Evolutionary conservation across 2,797 vertebrate genomes (phyloP), one percentile per base, ranked within the genome.

Genomic region (Siniperca undulata): DNA sequence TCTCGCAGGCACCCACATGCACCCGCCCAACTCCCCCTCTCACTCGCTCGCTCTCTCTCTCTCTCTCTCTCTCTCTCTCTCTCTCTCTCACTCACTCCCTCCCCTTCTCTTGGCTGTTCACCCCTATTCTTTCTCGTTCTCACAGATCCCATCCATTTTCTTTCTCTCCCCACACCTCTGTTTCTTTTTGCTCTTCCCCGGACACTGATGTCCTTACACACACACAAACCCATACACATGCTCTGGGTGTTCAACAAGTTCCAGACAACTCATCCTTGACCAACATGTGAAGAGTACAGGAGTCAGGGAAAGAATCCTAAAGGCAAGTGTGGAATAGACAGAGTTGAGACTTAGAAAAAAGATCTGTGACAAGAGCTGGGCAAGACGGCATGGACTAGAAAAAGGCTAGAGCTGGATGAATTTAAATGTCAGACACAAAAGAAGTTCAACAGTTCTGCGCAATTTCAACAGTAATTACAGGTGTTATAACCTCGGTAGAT

Each of bases 1-100:
- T 92, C 95, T 93, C 95, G 62, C 94, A 93, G 93, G 95, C 96
- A 95, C 94, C 93, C 82, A 91, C 93, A 94, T 88, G 95, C 93
- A 94, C 96, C 96, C 96, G 92, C 96, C 97, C 94, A 94, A 94
- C 94, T 94, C 93, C 77, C 82, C 82, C 87, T 74, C 78, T 46
- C 69, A 46, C 89, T 62, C 81, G 66, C 79, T 83, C 76, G 52
- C 76, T 42, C 65, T 50, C 74, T 46, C 87, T 46, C 89, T 62
- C 81, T 64, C 78, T 83, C 76, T 50, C 76, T 42, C 65, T 53
- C 78, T 38, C 69, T 46, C 89, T 62, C 81, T 64, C 79, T 83
- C 82, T 62, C 80, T 77, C 72, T 67, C 83, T 72, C 79, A 77
- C 80, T 76, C 77, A 0, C 71, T 86, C 91, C 72, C 88, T 77